Base-by-base conservation (phyloP, 2,113 vertebrate species). In the Scophthalmus maximus region DNA sequence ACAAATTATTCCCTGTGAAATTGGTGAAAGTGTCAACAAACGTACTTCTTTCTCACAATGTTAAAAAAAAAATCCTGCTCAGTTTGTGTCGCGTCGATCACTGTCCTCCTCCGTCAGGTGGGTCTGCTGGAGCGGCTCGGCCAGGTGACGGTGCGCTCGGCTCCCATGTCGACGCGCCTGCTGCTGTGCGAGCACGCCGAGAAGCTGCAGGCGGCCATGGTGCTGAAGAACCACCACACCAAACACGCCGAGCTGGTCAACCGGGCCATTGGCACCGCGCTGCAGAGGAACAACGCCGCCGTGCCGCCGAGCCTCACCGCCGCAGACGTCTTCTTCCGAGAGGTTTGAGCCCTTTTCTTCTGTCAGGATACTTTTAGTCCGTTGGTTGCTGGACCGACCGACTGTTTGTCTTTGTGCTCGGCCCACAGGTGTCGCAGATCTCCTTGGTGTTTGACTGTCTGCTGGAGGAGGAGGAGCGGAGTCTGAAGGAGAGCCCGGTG, bases 291-390 rank as follows among this genome's bases (percentile, higher is more conserved):
- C 55, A 88, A 81, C 36, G 73, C 88, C 18, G 68, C 92, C 0
- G 66, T 98, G 63, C 94, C 95, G 0, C 27, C 93, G 44, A 96
- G 89, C 82, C 95, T 99, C 79, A 99, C 96, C 0, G 87, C 96
- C 0, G 96, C 97, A 0, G 98, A 99, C 17, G 92, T 99, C 65
- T 99, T 97, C 90, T 99, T 99, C 81, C 94, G 97, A 88, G 96
- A 98, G 96, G 98, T 98, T 1, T 1, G 79, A 11, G n/a, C n/a
- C 53, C 18, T 53, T 52, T 42, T 15, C 0, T 8, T 8, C 36
- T 9, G 34, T 17, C 2, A 7, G 10, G 30, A 12, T 12, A 23
- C 5, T 34, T 10, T 30, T 0, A n/a, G n/a, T n/a, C n/a, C n/a
- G n/a, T n/a, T n/a, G n/a, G n/a, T n/a, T n/a, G n/a, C n/a, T n/a